Base-by-base conservation (phyloP, 1,140 invertebrate genomes). In the Gonatopus flavifemur region DNA sequence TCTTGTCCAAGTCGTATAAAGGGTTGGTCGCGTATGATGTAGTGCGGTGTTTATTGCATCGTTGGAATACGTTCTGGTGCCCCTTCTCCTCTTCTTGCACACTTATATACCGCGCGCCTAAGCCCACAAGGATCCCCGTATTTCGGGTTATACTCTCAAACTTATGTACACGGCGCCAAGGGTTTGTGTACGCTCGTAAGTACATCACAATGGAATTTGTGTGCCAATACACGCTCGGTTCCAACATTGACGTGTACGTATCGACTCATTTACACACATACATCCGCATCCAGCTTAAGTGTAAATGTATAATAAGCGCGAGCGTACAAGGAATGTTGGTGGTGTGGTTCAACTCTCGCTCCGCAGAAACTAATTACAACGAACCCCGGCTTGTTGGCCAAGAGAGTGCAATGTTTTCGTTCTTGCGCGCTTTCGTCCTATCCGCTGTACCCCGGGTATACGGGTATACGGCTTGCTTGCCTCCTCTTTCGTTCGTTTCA, bases 11-110 rank as follows among this genome's bases (percentile, higher is more conserved):
- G 52, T 44, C 54, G 59, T 46, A 66, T 62, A 61, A 64, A 67
- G 61, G 65, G 52, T 58, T 64, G 55, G 48, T 52, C 55, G 49
- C 42, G 59, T 56, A 66, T 68, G 62, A 68, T 65, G 54, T 58
- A 67, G 55, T 59, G 45, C 53, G 56, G 55, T 64, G 62, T 68
- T 68, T 68, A 68, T 66, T 66, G 66, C 64, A 64, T 65, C 55
- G n/a, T n/a, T 53, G 63, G 59, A 64, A 64, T 64, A 64, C 57
- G 48, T 40, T 21, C 22, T 31, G 33, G 16, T 30, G n/a, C 20
- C 30, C 35, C 20, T 39, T 39, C 32, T 20, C 21, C 21, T 28
- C 10, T 35, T 31, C 30, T 35, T 20, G 25, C 24, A 18, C 18
- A 6, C 10, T 13, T 37, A n/a, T 31, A 28, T 50, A n/a, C n/a